A percentile compares a stretch with the other conserved stretches of the same genome.
Evolutionary conservation across 2,113 vertebrate species (phyloP).

Genomic region (Myrmecophaga tridactyla): DNA sequence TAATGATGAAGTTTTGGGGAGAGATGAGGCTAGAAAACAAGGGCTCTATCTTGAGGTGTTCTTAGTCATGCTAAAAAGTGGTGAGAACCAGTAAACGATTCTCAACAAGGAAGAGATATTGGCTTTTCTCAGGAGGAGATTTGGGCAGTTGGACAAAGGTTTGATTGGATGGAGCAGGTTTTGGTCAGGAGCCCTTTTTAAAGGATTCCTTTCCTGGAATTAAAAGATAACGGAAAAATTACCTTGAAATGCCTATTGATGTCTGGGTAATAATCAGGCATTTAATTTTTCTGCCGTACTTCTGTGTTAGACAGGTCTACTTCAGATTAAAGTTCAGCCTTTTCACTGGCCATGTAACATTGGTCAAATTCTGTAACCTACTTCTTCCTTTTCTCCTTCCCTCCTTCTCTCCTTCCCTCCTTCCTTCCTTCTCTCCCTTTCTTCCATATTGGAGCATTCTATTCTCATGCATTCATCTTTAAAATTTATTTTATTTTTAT

Average conservation of each 20-base stretch:
- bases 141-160: background rate
- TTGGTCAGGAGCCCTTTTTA: background rate
- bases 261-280: background rate
- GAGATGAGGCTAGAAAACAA: background rate
- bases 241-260: background rate
- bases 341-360: background rate
- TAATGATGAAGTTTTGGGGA: background rate
- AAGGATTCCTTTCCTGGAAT: background rate
- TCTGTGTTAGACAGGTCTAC: background rate
- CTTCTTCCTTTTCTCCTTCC: background rate
- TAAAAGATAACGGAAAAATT: background rate
- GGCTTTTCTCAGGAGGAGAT: accelerated
- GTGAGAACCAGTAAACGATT: background rate
- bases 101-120: background rate
- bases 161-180: too few relatives aligned
- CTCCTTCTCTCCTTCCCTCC: background rate
- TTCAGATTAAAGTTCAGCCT: background rate
- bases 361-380: background rate
- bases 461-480: background rate
- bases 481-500: background rate
- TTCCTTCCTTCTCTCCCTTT: background rate
- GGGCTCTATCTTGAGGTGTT: background rate
- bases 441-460: background rate
- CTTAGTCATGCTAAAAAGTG: background rate
- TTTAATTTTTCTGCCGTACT: background rate